Evolutionary conservation across 1,140 invertebrate genomes (phyloP).

Genomic region (Druon quercuslanigerum): DNA sequence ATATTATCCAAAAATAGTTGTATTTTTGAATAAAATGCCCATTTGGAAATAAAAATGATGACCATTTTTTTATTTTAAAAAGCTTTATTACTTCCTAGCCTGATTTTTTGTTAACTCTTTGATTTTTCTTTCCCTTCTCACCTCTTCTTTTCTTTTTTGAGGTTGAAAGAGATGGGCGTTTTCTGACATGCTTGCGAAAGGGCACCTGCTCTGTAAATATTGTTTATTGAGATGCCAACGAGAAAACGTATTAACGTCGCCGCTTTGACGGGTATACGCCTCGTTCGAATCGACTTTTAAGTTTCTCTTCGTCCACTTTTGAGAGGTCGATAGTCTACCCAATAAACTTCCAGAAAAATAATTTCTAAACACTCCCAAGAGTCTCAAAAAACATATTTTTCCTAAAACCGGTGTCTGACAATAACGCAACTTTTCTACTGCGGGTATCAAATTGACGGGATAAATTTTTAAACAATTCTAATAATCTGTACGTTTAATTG

Average conservation of each 20-base stretch:
- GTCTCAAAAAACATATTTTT: neutral
- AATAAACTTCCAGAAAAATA: neutral
- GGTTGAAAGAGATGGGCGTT: constrained; percentile 42
- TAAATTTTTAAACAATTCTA: no score
- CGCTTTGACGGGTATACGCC: constrained; percentile 41
- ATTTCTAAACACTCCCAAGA: neutral
- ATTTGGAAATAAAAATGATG: no score
- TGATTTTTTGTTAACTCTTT: neutral
- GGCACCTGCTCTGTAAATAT: constrained; percentile 65
- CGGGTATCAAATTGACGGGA: no score
- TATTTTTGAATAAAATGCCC: no score
- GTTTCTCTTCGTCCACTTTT: constrained; percentile 28
- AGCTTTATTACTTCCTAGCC: neutral
- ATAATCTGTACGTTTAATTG: no score
- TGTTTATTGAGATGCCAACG: constrained; percentile 68
- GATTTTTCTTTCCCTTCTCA: constrained; percentile 27
- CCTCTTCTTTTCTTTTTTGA: constrained; percentile 8
- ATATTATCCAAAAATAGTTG: no score
- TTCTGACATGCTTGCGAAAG: constrained; percentile 51
- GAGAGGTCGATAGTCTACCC: neutral
- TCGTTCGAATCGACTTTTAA: constrained; percentile 40
- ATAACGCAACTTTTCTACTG: no score
- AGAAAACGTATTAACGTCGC: constrained; percentile 54
- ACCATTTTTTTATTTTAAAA: no score
- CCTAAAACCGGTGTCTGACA: no score